Conservation (phyloP, 2,113 vertebrate species). For the Vidua macroura region DNA sequence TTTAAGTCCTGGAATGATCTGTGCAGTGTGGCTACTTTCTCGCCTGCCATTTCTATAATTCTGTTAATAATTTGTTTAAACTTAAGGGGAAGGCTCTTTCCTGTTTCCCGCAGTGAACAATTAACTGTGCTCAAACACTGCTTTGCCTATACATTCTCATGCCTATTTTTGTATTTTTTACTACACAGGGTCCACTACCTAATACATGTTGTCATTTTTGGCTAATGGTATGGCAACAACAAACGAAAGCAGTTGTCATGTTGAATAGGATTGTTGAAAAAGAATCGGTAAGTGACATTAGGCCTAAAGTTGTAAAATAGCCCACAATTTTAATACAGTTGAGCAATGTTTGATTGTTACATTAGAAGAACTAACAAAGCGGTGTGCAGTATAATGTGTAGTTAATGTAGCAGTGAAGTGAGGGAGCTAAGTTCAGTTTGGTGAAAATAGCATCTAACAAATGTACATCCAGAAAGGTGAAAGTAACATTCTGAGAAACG, state of each 20-base stretch:
- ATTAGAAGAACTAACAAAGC: background rate
- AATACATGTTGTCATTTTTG: slow-evolving; percentile 98
- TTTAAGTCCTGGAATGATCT: background rate
- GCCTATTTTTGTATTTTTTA: background rate
- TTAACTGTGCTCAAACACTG: background rate
- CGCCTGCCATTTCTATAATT: background rate
- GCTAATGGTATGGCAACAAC: slow-evolving; percentile 98
- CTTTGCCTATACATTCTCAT: background rate
- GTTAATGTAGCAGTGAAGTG: background rate
- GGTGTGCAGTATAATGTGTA: background rate
- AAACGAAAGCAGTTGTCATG: slow-evolving; percentile 96
- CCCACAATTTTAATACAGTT: background rate
- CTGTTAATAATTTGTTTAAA: background rate
- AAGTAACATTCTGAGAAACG: background rate
- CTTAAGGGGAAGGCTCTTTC: background rate
- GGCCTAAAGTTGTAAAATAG: background rate
- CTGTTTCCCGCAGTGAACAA: background rate
- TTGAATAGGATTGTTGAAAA: slow-evolving; percentile 96
- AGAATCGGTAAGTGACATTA: slow-evolving; percentile 86
- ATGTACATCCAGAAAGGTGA: background rate
- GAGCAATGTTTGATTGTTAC: background rate
- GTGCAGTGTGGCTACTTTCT: background rate
- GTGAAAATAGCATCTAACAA: background rate
- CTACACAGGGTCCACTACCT: slow-evolving; percentile 88
- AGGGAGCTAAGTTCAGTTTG: background rate